Base-by-base conservation (phyloP, 2,113 vertebrate genomes). In the Zingel zingel region DNA sequence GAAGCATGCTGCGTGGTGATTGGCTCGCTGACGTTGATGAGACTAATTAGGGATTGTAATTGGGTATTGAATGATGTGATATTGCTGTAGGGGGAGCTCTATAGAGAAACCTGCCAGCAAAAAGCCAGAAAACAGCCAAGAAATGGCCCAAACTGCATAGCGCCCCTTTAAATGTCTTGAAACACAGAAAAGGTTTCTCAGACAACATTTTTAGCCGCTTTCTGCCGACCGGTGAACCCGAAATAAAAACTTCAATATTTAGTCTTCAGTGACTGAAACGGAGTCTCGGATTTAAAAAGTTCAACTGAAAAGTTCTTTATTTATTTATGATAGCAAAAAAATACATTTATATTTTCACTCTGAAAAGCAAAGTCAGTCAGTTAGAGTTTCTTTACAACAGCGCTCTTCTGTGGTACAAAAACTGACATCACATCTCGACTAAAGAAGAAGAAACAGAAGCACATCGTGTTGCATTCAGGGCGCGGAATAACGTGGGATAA, bases 251-350 rank as follows among this genome's bases (percentile, higher is more conserved):
- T 6, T 6, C 1, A 10, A 3, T 23, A 19, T 64, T 39, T 63
- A 11, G 13, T 30, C 10, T 6, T 12, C 39, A 67, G 56, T 2
- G 39, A 73, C 56, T 47, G 25, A 56, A 69, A 61, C 72, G 0
- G 19, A 76, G 21, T 67, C 6, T 54, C 6, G 12, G 11, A 15
- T 61, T 71, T 77, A 57, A 68, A 82, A 61, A 67, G 33, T 23
- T 79, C n/a, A 81, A 81, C 25, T 48, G 14, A 77, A 64, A 58
- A 9, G 5, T 39, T 75, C 87, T 39, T 74, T 84, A 39, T 39
- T 89, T 84, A 88, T 82, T 86, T 50, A 67, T 70, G 23, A 81
- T 27, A 76, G 54, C 50, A 84, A 64, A 84, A 54, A 56, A 78
- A 81, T 66, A 84, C 64, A 70, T 66, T 59, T 50, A 68, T 25